These are phyloP conservation scores for Osmerus eperlanus DNA, from an alignment of 2,113 vertebrate species.

Conservation along the genomic window DNA sequence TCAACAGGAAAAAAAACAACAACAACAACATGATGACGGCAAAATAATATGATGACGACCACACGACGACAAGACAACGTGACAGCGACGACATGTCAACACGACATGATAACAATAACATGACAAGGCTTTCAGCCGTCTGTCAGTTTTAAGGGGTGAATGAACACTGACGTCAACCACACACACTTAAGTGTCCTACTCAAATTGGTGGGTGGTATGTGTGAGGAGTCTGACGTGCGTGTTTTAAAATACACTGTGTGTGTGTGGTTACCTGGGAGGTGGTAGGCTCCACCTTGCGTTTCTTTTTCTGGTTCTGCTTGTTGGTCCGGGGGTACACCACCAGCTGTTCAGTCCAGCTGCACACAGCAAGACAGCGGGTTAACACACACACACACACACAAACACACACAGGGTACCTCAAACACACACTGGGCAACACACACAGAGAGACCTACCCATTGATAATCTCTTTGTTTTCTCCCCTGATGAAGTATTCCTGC, in stretches of 20 bases:
- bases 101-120: no score
- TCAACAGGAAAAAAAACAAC: background rate
- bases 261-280: conserved; percentile 68
- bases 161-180: no score
- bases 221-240: background rate
- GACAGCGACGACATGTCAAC: no score
- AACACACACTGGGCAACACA: background rate
- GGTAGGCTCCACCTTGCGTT: conserved; percentile 77
- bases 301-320: conserved; percentile 83
- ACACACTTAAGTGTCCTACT: background rate
- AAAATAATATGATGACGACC: no score
- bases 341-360: conserved; percentile 77
- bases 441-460: conserved; percentile 64
- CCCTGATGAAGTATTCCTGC: conserved; percentile 79
- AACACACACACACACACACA: background rate
- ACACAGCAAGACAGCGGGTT: background rate
- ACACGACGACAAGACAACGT: no score
- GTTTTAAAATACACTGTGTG: no score
- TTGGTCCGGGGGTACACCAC: conserved; percentile 77
- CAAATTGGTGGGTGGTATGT: background rate
- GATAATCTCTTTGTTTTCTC: conserved; percentile 79
- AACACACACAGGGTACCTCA: background rate
- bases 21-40: no score
- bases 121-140: background rate
- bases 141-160: no score